Conservation (phyloP, 2,797 vertebrate species). For the Parotocinclus haroldoi region DNA sequence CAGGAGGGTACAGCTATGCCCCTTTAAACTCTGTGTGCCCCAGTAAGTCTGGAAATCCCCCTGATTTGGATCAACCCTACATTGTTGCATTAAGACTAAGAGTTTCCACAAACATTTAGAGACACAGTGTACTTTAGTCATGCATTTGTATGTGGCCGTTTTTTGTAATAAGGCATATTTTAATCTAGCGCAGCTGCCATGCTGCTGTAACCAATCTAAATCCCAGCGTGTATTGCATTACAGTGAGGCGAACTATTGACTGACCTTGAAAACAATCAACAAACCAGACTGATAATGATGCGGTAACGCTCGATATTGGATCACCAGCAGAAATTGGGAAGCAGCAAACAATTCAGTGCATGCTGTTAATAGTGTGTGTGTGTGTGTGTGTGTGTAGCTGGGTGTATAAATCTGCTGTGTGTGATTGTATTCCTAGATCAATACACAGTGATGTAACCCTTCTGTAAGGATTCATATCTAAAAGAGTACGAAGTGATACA, state of each 20-base stretch:
- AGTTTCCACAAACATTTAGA: too few species aligned
- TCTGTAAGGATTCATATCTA: slow-evolving; percentile 15
- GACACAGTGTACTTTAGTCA: too few species aligned
- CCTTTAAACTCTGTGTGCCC: too few species aligned
- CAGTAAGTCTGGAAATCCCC: too few species aligned
- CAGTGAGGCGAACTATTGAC: slow-evolving; percentile 35
- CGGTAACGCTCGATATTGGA: slow-evolving; percentile 36
- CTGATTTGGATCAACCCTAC: too few species aligned
- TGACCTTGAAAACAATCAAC: slow-evolving; percentile 44
- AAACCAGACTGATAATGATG: slow-evolving; percentile 30
- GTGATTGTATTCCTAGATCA: slow-evolving; percentile 23
- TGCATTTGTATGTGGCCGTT: background rate
- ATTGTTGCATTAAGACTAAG: too few species aligned
- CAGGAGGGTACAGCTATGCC: too few species aligned
- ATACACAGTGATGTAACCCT: slow-evolving; percentile 29
- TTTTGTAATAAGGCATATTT: background rate
- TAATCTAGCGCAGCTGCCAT: background rate
- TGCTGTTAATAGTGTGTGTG: slow-evolving; percentile 21
- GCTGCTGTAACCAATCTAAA: slow-evolving; percentile 7
- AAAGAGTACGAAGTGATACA: slow-evolving; percentile 13
- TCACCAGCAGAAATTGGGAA: slow-evolving; percentile 31
- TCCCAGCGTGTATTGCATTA: slow-evolving; percentile 24
- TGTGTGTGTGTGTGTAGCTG: slow-evolving; percentile 15
- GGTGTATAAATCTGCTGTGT: slow-evolving; percentile 26
- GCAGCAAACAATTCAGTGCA: slow-evolving; percentile 22